Evolutionary conservation across 2,797 vertebrate species (phyloP), one percentile per base, ranked within the genome.

Genomic region (Centropyge bicolor): DNA sequence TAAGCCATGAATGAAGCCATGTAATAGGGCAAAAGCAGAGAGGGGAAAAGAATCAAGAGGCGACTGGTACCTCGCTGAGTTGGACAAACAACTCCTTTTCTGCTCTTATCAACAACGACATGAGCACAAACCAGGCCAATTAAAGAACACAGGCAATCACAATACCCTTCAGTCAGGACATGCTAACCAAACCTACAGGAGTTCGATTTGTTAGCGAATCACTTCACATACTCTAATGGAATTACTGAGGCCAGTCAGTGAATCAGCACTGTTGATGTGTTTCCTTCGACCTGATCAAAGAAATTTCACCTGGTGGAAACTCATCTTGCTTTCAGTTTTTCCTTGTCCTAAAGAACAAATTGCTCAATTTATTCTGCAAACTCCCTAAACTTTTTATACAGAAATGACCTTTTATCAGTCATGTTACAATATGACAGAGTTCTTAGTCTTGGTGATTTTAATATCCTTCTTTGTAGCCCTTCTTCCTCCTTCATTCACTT

Each of bases 91-190:
- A 71, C 66, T 82, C 70, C 48, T 78, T 16, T 83, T 89, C 68
- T 64, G n/a, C 66, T 88, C 70, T 74, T 72, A 89, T 91, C 86
- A 91, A 84, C 70, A 74, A 86, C 76, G 61, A 83, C 81, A 78
- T 24, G 57, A 82, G 85, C 87, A 87, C 61, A 71, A 68, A 73
- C 67, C 59, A 20, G 0, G 38, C 5, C 85, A 88, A 88, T 90
- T 86, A 86, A 85, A 65, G 78, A 66, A 66, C 76, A 81, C 56
- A 76, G 67, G 64, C 72, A 79, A 78, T 77, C 45, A 10, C 72
- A 72, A 60, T 62, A 59, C 70, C 80, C 62, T 84, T 92, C 84
- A 89, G 87, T 93, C 88, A 86, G 73, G 52, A 71, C 72, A 86
- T 60, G 74, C 76, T 90, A 89, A 89, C 74, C 52, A 75, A 66